Evolutionary conservation across 2,113 vertebrate species (phyloP), one percentile per base, ranked within the genome.

Genomic region (Shinisaurus crocodilurus): DNA sequence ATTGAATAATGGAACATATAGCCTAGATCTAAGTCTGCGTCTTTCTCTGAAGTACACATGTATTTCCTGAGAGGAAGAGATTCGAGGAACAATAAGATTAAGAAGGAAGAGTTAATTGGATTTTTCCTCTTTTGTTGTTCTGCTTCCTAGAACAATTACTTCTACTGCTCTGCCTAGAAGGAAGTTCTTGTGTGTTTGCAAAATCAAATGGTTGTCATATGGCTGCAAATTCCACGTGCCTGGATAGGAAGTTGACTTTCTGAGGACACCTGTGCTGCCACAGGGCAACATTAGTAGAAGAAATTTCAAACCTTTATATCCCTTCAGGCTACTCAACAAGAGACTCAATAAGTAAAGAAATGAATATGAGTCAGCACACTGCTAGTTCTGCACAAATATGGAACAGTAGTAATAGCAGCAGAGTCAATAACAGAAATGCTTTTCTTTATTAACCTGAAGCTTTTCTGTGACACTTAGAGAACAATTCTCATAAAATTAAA

Each of bases 111-210:
- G 18, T 76, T 45, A 65, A 48, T 50, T 79, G 9, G 9, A 79
- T 65, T 79, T 65, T 76, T 23, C 5, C 16, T 45, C 40, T 72
- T 82, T 72, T 82, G 45, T 57, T 76, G 23, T 9, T 43, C 23
- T 48, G 32, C 23, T 84, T 67, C 37, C 80, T 57, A 25, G n/a
- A 60, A 45, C 50, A 75, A 63, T 63, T 85, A 43, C 48, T 92
- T 92, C 84, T 91, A 40, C 75, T 86, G 63, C 63, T 90, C 60
- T 86, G 82, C 69, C 92, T 94, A 85, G 95, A 96, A 93, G 93
- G 87, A 96, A 95, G 88, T 80, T 94, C 96, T 94, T 92, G 94
- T 93, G 50, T 60, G 90, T 80, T 92, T 95, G 92, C 89, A 86
- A 95, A 92, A n/a, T 80, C 8, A 40, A n/a, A 83, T 76, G 88